Evolutionary conservation across 2,797 vertebrate genomes (phyloP), one percentile per base, ranked within the genome.

Genomic region (Rhodeus uyekii): DNA sequence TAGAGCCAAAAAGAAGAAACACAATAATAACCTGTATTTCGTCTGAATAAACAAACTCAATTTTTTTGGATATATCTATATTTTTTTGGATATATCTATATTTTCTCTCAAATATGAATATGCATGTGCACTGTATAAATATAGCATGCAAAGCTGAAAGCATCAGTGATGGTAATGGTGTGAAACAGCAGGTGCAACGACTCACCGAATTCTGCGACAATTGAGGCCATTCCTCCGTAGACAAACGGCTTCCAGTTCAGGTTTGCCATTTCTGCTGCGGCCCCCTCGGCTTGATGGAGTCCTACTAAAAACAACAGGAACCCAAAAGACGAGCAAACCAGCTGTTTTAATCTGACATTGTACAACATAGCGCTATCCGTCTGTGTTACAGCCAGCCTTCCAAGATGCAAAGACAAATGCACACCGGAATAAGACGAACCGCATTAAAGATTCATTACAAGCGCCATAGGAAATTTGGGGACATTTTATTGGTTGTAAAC

Each of bases 161-260:
- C 18, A 18, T 3, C 55, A 53, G 29, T 48, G 32, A 10, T 29
- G 58, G 53, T 48, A n/a, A 68, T 53, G 38, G 36, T 73, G 29
- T 14, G 39, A 76, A 72, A 71, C n/a, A 81, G 61, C 76, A 78
- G 50, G 74, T 86, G 85, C 85, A 72, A 46, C 44, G 74, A 76
- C 85, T 94, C 93, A 98, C 97, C 96, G 89, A 98, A 98, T 92
- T 98, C 97, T 90, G 97, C 97, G 92, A 97, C 96, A 87, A 98
- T 96, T 87, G 97, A 98, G 92, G 97, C 97, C 94, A 98, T 95
- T 87, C 97, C 97, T 87, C 97, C 97, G 87, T 97, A 98, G 87
- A 98, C 96, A 91, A 98, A 98, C 82, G 97, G 97, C 91, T 98
- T 98, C 97, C 97, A 98, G 92, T 96, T 98, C 85, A 98, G 89